A percentile compares a stretch with the other conserved stretches of the same genome.
phyloP scores from a whole-genome alignment of 2,888 invertebrate species.

The Sepiola atlantica region DNA sequence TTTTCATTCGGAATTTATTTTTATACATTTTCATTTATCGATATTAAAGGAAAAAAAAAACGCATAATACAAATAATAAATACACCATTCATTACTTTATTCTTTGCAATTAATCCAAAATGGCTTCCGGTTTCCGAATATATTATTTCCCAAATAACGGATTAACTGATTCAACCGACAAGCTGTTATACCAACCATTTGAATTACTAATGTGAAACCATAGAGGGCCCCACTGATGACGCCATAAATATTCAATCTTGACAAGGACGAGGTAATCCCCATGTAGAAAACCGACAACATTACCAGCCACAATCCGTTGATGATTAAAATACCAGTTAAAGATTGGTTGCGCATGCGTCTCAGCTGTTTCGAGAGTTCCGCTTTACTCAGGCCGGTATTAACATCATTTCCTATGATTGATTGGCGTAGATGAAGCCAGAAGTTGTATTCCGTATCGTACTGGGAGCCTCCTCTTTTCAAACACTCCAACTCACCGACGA shows the following conservation, averaged over 20 bases:
- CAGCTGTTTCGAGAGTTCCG: constrained; percentile 54
- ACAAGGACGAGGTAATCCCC: constrained; percentile 55
- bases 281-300: constrained; percentile 56
- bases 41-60: too few species aligned
- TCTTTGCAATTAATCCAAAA: constrained; percentile 56
- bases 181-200: constrained; percentile 59
- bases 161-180: constrained; percentile 57
- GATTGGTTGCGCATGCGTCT: constrained; percentile 54
- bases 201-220: constrained; percentile 58
- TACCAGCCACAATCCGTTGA: constrained; percentile 56
- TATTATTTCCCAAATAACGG: constrained; percentile 51
- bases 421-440: constrained; percentile 57
- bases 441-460: constrained; percentile 51
- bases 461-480: constrained; percentile 51
- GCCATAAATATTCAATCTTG: constrained; percentile 60
- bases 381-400: constrained; percentile 53
- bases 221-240: constrained; percentile 56
- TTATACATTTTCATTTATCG: too few species aligned
- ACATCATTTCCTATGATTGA: constrained; percentile 54
- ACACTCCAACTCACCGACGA: constrained; percentile 48
- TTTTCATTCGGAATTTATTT: too few species aligned
- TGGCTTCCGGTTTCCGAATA: constrained; percentile 55
- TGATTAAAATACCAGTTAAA: constrained; percentile 52
- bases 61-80: too few species aligned
- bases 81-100: constrained; percentile 49